phyloP scores from a whole-genome alignment of 2,888 invertebrate genomes.

The Xestia sexstrigata region DNA sequence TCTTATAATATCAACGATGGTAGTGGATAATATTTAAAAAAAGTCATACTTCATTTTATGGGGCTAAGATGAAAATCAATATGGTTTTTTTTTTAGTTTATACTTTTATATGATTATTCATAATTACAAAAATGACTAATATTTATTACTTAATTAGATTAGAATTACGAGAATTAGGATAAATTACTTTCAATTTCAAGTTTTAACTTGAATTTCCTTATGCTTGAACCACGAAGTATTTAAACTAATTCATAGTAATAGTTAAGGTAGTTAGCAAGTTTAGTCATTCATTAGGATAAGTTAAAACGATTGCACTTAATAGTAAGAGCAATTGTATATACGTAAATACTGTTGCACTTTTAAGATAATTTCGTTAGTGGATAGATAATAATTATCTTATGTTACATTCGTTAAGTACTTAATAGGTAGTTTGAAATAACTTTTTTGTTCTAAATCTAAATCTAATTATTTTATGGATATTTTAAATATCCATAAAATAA shows the following conservation, averaged over 20 bases:
- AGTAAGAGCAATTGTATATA: constrained; percentile 9
- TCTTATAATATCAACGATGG: not conserved
- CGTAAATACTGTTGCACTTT: constrained; percentile 39
- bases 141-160: too few relatives aligned
- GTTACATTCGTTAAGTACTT: not conserved
- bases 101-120: not conserved
- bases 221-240: not conserved
- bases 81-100: not conserved
- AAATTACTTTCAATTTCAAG: not conserved
- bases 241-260: constrained; percentile 7
- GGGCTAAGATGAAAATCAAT: not conserved
- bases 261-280: constrained; percentile 7
- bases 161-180: too few relatives aligned
- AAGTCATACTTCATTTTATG: not conserved
- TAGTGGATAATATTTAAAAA: not conserved
- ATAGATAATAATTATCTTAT: not conserved
- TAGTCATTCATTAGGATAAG: constrained; percentile 44
- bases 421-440: not conserved
- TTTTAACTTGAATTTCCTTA: not conserved
- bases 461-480: too few relatives aligned
- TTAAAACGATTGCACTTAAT: constrained; percentile 34
- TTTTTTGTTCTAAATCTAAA: not conserved
- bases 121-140: not conserved
- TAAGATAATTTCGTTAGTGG: constrained; percentile 12
- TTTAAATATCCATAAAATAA: too few relatives aligned